Evolutionary conservation across 1,140 invertebrate species (phyloP), one percentile per base, ranked within the genome.

Genomic region (Drosophila melanica): DNA sequence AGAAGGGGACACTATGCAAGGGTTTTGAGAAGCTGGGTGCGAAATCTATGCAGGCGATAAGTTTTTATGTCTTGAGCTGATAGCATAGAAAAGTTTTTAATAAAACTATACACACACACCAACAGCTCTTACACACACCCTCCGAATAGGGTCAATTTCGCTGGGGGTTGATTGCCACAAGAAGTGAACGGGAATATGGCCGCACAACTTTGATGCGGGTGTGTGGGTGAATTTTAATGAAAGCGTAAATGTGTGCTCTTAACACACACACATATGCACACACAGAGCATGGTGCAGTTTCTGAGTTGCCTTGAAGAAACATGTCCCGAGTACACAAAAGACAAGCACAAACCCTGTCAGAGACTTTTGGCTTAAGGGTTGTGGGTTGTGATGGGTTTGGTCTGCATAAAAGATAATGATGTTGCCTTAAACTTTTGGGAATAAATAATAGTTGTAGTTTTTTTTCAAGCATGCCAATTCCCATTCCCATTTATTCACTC

Each of bases 381-480:
- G 70, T 39, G 60, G 64, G 47, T n/a, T n/a, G n/a, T 39, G 70
- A 47, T 67, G 53, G 33, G 10, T 45, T 65, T 68, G 42, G 55
- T 58, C 75, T 89, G 84, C 82, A 89, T 84, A 84, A 90, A 90
- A 90, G 87, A 90, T 90, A 90, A 90, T 90, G 87, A 90, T 90
- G 87, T 90, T 90, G 89, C 81, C 87, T 86, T 87, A 77, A 90
- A 90, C 87, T 90, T 90, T 90, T 77, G 79, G 87, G 81, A 90
- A 90, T 90, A 90, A 87, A 90, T 90, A 90, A 90, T 86, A 82
- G 81, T 90, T 82, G 72, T 82, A 87, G 82, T 81, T 74, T 55
- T 62, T 69, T 69, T 45, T 42, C 47, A 7, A 16, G 11, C 35
- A 7, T 71, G n/a, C 42, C 20, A 57, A 58, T 60, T 48, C 45